Evolutionary conservation across 2,797 vertebrate species (phyloP), one percentile per base, ranked within the genome.

Genomic region (Erpetoichthys calabaricus): DNA sequence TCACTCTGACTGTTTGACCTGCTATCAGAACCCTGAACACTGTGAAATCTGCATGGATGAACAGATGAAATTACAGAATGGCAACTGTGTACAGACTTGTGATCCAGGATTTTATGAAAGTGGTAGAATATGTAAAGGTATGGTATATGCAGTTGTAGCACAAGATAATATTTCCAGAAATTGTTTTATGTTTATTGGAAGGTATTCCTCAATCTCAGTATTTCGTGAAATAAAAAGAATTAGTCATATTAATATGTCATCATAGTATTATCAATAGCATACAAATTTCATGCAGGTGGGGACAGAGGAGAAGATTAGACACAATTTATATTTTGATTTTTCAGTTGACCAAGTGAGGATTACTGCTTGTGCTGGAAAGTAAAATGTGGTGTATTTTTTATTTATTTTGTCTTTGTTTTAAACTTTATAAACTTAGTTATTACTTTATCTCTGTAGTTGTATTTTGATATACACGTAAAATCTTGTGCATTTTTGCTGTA

Each of bases 1-100:
- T 71, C 85, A 89, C 42, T 56, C 75, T 0, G 90, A 92, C 75
- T 98, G 95, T 55, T 63, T 85, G 73, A 83, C 82, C 4, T 98
- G 95, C 66, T 83, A 77, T 3, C 80, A 62, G n/a, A 72, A 75
- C 44, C 70, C 81, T 0, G 85, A 89, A 53, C 80, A 47, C 62
- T 98, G 95, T 59, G 75, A 83, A 5, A 73, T 81, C 79, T 98
- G 95, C 74, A 81, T 57, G 6, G 86, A 96, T 57, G 57, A 83
- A 0, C 68, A 70, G n/a, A 77, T 76, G 50, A 4, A 67, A 58
- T 79, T 94, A 57, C 86, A 86, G 69, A 68, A 66, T 0, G 91
- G 92, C 8, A 84, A 9, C 45, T 98, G 95, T 5, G 72, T 92
- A 60, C 68, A 78, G 45, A 62, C 7, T n/a, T 98, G 95, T 61